A percentile compares a stretch with the other conserved stretches of the same genome.
Conservation (phyloP, 2,888 invertebrate species). For the Conus canariensis region DNA sequence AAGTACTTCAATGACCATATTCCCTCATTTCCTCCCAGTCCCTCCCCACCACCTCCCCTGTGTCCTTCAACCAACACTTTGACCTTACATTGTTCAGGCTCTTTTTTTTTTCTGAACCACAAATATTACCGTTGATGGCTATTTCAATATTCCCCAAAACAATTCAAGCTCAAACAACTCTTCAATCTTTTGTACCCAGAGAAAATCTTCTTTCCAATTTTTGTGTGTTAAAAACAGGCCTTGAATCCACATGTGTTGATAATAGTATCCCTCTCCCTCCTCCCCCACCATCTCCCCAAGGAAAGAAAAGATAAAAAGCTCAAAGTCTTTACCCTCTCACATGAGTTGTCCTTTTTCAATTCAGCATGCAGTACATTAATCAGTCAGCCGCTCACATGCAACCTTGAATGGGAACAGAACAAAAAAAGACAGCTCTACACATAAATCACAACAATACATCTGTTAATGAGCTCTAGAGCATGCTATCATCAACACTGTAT, state of each 20-base stretch:
- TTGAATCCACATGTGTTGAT: too few relatives aligned
- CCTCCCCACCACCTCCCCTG: too few relatives aligned
- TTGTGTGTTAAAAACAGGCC: not conserved
- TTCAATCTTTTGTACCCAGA: too few relatives aligned
- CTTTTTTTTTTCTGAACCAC: too few relatives aligned
- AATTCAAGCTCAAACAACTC: too few relatives aligned
- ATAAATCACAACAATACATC: not conserved
- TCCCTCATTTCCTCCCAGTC: too few relatives aligned
- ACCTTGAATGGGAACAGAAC: slow-evolving; percentile 19
- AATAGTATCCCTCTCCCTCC: not conserved
- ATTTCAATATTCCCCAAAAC: too few relatives aligned
- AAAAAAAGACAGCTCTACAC: slow-evolving; percentile 1
- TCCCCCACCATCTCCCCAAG: not conserved
- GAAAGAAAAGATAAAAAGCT: not conserved
- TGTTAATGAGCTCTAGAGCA: not conserved
- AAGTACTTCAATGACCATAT: too few relatives aligned
- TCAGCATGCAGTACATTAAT: not conserved
- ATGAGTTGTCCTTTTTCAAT: slow-evolving; percentile 21
- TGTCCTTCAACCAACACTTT: too few relatives aligned
- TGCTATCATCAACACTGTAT: not conserved
- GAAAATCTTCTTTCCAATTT: not conserved
- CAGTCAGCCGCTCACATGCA: slow-evolving; percentile 25
- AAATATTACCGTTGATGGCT: too few relatives aligned
- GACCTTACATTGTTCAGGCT: too few relatives aligned
- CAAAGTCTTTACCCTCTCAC: slow-evolving; percentile 17